Evolutionary conservation across 2,797 vertebrate genomes (phyloP).

Genomic region (Merluccius polli): DNA sequence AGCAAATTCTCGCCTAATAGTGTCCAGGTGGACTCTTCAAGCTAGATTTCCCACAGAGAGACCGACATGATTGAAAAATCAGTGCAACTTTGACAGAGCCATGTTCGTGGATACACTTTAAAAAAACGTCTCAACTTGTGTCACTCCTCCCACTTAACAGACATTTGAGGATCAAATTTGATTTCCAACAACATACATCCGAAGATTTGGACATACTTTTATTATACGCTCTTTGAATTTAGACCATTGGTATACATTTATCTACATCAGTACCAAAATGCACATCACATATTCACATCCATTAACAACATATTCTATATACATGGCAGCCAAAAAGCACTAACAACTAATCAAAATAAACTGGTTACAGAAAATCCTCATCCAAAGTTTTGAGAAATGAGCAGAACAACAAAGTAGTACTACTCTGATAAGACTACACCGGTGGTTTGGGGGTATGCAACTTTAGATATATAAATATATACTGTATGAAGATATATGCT

Average conservation of each 20-base stretch:
- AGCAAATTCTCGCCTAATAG: constrained; percentile 38
- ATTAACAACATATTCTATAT: not conserved
- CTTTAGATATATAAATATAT: not conserved
- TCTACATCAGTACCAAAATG: not conserved
- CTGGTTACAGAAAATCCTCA: not conserved
- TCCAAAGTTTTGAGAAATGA: not conserved
- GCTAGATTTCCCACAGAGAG: constrained; percentile 36
- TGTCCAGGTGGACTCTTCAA: constrained; percentile 57
- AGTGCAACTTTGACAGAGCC: constrained; percentile 14
- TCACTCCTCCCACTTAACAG: not conserved
- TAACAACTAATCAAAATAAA: constrained; percentile 12
- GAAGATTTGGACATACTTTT: not conserved
- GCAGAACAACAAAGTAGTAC: too few relatives aligned
- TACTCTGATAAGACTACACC: too few relatives aligned
- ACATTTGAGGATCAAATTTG: not conserved
- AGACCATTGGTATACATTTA: not conserved
- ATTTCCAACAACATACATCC: not conserved
- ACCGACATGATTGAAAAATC: constrained; percentile 27
- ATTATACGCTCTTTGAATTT: not conserved
- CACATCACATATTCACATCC: not conserved
- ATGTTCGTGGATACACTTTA: constrained; percentile 21
- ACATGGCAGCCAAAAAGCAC: not conserved
- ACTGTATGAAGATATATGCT: not conserved
- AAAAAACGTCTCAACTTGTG: not conserved
- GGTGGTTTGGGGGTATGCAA: not conserved